Evolutionary conservation across 2,797 vertebrate genomes (phyloP), one percentile per base, ranked within the genome.

Genomic region (Sebastolobus altivelis): DNA sequence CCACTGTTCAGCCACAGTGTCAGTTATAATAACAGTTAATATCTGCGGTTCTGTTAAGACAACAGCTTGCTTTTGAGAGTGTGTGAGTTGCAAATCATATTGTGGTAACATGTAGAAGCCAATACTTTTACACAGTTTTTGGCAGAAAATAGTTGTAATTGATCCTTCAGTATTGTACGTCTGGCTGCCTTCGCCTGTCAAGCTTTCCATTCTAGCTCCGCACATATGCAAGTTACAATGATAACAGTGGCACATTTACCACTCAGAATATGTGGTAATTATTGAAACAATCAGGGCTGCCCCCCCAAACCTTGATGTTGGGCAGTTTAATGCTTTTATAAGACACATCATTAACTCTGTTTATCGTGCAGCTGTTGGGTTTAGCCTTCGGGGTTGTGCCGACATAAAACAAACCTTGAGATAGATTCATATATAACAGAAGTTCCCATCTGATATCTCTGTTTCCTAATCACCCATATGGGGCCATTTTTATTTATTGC

Each of bases 291-390:
- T 33, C 7, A 33, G 33, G 33, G 6, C 6, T 33, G 33, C 33
- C 6, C 33, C 33, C 29, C 29, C 29, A 31, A 5, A 4, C 33
- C 43, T 6, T 46, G 43, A 46, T 46, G 43, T 46, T 46, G 14
- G 43, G 16, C 43, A 46, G 43, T 18, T 46, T 18, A 46, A 46
- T 46, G 43, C 33, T 52, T 75, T 71, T 27, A 38, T 4, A 25
- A 65, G 56, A 72, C 29, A 20, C 46, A 11, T 60, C 37, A 69
- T 82, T 80, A 67, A 67, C 29, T 75, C 31, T 60, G 72, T 65
- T 65, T 65, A 54, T 62, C 31, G 40, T 54, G 22, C 75, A 58
- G 58, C 75, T 81, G 66, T 54, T 75, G 55, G 58, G 35, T 46
- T 35, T 6, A 12, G 49, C 79, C 54, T 67, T 25, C 5, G 65